Conservation (phyloP, 2,888 invertebrate genomes). For the Acrobasis consociella region DNA sequence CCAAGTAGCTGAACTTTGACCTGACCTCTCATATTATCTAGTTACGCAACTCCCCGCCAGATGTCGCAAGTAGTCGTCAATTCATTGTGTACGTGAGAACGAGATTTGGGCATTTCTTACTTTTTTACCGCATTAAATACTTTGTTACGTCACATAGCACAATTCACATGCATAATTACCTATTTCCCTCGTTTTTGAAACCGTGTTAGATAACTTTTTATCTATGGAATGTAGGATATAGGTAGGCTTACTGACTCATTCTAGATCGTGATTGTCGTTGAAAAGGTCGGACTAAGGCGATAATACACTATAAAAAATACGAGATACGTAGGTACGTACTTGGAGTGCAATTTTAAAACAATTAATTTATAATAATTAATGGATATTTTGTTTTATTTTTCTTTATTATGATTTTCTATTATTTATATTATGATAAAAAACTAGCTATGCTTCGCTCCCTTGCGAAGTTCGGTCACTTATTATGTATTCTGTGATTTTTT, state of each 20-base stretch:
- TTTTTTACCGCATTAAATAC: constrained; percentile 37
- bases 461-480: no score
- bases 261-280: not conserved
- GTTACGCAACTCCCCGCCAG: constrained; percentile 43
- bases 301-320: no score
- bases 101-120: constrained; percentile 35
- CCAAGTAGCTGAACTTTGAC: constrained; percentile 35
- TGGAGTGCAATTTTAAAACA: no score
- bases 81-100: constrained; percentile 42
- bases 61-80: constrained; percentile 50
- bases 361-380: no score
- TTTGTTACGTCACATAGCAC: constrained; percentile 34
- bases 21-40: constrained; percentile 30
- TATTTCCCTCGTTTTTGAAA: constrained; percentile 35
- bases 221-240: not conserved
- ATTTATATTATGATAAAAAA: no score
- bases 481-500: no score
- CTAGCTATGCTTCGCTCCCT: no score
- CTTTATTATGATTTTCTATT: no score
- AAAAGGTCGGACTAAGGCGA: no score
- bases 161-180: constrained; percentile 37
- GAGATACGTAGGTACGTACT: no score
- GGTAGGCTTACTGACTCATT: not conserved
- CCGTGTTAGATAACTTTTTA: constrained; percentile 32
- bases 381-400: no score